A percentile compares a stretch with the other conserved stretches of the same genome.
Evolutionary conservation across 2,888 invertebrate species (phyloP).

Genomic region (Auanema sp.): DNA sequence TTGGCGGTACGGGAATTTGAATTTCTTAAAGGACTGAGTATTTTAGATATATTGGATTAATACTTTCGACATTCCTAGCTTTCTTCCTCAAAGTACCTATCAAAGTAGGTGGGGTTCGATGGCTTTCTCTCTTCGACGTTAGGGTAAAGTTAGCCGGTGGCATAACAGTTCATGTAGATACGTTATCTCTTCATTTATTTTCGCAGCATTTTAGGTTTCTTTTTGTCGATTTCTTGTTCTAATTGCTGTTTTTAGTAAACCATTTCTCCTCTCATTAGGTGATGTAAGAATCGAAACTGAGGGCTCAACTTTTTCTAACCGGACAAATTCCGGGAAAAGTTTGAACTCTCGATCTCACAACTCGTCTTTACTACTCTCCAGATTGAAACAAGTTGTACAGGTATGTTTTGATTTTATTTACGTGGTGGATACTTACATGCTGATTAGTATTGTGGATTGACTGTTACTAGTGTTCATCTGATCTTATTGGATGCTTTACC

Average conservation of each 20-base stretch:
- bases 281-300: constrained; percentile 62
- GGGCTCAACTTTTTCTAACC: neutral
- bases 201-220: constrained; percentile 21
- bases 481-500: constrained; percentile 65
- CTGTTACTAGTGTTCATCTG: constrained; percentile 64
- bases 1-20: neutral
- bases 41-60: constrained; percentile 62
- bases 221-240: neutral
- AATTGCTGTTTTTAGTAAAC: constrained; percentile 9
- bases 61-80: constrained; percentile 62
- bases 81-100: constrained; percentile 23
- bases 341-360: neutral
- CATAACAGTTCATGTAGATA: constrained; percentile 32
- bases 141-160: constrained; percentile 25
- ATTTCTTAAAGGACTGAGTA: neutral
- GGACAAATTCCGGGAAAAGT: constrained; percentile 3
- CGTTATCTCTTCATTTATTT: constrained; percentile 22
- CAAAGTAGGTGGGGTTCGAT: constrained; percentile 37
- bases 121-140: constrained; percentile 41
- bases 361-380: neutral
- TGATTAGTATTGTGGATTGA: constrained; percentile 64
- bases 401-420: neutral
- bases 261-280: constrained; percentile 44
- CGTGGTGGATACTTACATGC: neutral
- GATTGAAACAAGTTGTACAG: constrained; percentile 13